A percentile compares a stretch with the other conserved stretches of the same genome.
These are phyloP conservation scores for Lutjanus campechanus DNA, from an alignment of 2,797 vertebrate genomes.

Conservation along the genomic window DNA sequence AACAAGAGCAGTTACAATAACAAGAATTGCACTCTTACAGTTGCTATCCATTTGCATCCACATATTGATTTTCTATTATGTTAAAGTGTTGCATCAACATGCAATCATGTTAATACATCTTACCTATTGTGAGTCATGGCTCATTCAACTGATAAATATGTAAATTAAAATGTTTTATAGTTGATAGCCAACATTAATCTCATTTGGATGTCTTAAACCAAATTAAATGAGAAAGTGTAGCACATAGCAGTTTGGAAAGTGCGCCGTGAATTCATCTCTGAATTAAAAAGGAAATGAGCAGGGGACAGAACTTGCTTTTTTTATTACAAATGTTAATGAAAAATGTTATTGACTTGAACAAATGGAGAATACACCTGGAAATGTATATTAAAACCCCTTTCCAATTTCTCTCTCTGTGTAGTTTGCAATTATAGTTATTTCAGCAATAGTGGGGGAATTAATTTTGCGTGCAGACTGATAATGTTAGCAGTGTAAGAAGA, in stretches of 20 bases:
- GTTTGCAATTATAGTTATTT: constrained; percentile 92
- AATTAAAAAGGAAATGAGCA: constrained; percentile 89
- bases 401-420: constrained; percentile 86
- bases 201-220: constrained; percentile 87
- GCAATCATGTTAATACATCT: constrained; percentile 85
- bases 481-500: constrained; percentile 83
- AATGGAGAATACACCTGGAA: constrained; percentile 90
- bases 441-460: constrained; percentile 87
- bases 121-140: constrained; percentile 86
- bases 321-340: constrained; percentile 90
- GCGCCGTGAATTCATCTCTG: constrained; percentile 83
- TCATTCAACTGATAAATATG: constrained; percentile 88
- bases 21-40: constrained; percentile 34
- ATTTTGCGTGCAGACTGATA: constrained; percentile 90
- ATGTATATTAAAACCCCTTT: constrained; percentile 93
- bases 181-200: constrained; percentile 86
- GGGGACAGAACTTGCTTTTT: constrained; percentile 73
- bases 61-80: constrained; percentile 73
- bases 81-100: constrained; percentile 81
- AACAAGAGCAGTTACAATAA: constrained; percentile 29
- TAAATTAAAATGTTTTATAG: constrained; percentile 87
- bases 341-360: constrained; percentile 91
- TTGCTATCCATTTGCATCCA: constrained; percentile 53
- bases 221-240: constrained; percentile 85
- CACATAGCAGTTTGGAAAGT: constrained; percentile 81